Conservation (phyloP, 2,888 invertebrate genomes). For the Pristionchus japonicus region DNA sequence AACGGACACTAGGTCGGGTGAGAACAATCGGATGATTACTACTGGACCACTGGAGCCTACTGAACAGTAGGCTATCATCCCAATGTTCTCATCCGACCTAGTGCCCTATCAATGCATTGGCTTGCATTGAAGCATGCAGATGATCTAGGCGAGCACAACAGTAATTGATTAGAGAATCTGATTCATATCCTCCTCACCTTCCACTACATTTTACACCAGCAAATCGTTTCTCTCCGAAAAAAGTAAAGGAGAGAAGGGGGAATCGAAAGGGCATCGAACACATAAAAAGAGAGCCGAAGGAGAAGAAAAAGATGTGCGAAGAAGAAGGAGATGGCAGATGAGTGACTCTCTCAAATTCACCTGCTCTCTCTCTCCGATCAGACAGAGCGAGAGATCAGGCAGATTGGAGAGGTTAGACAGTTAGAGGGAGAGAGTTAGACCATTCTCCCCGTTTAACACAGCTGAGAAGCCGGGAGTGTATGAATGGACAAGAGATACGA, state of each 20-base stretch:
- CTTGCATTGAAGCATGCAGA: too few species aligned
- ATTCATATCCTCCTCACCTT: background rate
- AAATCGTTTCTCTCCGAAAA: background rate
- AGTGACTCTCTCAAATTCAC: background rate
- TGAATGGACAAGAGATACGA: background rate
- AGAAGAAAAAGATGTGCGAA: background rate
- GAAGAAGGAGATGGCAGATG: conserved; percentile 27
- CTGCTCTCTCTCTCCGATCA: background rate
- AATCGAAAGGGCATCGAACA: conserved; percentile 27
- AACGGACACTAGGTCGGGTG: too few species aligned
- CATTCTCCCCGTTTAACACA: background rate
- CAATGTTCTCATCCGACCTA: too few species aligned
- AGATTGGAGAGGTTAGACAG: background rate
- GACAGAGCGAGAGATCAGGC: background rate
- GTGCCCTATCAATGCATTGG: too few species aligned
- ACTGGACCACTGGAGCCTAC: too few species aligned
- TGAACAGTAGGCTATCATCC: too few species aligned
- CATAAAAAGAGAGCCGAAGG: conserved; percentile 11
- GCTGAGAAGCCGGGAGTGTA: background rate
- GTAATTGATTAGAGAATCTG: background rate
- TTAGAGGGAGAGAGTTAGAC: background rate
- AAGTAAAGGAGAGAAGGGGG: background rate
- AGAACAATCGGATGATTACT: too few species aligned
- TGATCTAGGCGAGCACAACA: too few species aligned
- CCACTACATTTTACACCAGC: background rate